Base-by-base conservation (phyloP, 2,797 vertebrate genomes). In the Etheostoma nigrum region DNA sequence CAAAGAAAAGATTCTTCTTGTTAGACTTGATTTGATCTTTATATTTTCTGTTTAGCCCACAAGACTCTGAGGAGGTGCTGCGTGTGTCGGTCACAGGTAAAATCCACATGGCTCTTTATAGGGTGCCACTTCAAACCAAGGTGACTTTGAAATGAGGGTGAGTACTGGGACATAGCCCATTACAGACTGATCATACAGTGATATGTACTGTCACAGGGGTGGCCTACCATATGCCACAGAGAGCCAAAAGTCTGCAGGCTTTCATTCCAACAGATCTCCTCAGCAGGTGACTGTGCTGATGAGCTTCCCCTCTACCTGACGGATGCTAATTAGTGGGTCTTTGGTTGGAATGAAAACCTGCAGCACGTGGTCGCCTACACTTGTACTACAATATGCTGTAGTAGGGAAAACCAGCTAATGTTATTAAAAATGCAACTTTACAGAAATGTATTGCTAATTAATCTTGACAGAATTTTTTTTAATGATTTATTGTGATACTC, bases 101-200 rank as follows among this genome's bases (percentile, higher is more conserved):
- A 23, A 15, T 45, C 40, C 49, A 55, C 33, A 48, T 23, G 61
- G 45, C 67, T 57, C 7, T 48, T 85, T 40, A 62, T n/a, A 16
- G 18, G 57, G 45, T 27, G 36, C 49, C 51, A 47, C 16, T 74
- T n/a, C 30, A 57, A 77, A 61, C 15, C 36, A 75, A 82, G 73
- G 79, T 87, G 86, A 86, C 79, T 87, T 88, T 84, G 79, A 80
- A 68, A 55, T n/a, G 23, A 64, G 54, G 25, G 47, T 27, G 42
- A 52, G 18, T 23, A 21, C 13, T 70, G 40, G 67, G 62, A 75
- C 63, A 72, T 53, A 79, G 51, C 73, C 60, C 62, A 27, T 51
- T 51, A 60, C 66, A 66, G 59, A 44, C 47, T 36, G 78, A 54
- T 51, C 78, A 85, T n/a, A 60, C 63, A 71, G 79, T 33, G 66